Evolutionary conservation across 2,113 vertebrate genomes (phyloP).

Genomic region (Sigmodon hispidus): DNA sequence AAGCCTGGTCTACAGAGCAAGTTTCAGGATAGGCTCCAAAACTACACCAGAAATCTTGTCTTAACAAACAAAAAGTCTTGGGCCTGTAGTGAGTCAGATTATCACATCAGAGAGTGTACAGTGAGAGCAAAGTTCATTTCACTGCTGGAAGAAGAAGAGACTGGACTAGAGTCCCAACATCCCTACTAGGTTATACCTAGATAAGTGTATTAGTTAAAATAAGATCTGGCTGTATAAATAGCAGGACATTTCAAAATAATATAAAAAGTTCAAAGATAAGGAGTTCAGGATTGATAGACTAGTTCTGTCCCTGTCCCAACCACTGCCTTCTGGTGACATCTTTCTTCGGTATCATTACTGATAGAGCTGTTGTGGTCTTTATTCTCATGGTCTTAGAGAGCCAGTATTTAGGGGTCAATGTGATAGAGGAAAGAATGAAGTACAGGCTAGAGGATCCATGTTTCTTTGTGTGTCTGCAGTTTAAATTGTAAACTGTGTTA

Average conservation of each 20-base stretch:
- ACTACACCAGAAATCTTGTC: no score
- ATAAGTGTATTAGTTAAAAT: slow-evolving; percentile 24
- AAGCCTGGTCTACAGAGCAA: no score
- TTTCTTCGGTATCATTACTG: slow-evolving; percentile 2
- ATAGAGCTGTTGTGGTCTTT: not conserved
- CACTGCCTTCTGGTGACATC: not conserved
- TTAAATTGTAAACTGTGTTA: slow-evolving; percentile 47
- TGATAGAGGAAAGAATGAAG: slow-evolving; percentile 19
- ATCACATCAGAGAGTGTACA: not conserved
- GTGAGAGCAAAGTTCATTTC: not conserved
- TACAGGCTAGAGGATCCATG: not conserved
- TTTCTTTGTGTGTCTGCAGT: slow-evolving; percentile 38
- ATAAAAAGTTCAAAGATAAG: slow-evolving; percentile 9
- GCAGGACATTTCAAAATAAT: slow-evolving; percentile 38
- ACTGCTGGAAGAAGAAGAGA: not conserved
- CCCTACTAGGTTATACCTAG: not conserved
- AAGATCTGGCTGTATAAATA: slow-evolving; percentile 41
- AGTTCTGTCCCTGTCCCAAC: not conserved
- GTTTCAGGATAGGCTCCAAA: no score
- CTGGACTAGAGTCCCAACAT: not conserved
- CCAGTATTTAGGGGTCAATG: not conserved
- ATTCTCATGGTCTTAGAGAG: not conserved
- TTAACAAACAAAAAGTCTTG: no score
- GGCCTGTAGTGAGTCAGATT: not conserved
- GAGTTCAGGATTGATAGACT: not conserved